phyloP scores from a whole-genome alignment of 2,888 invertebrate genomes.

The Synanthedon vespiformis region DNA sequence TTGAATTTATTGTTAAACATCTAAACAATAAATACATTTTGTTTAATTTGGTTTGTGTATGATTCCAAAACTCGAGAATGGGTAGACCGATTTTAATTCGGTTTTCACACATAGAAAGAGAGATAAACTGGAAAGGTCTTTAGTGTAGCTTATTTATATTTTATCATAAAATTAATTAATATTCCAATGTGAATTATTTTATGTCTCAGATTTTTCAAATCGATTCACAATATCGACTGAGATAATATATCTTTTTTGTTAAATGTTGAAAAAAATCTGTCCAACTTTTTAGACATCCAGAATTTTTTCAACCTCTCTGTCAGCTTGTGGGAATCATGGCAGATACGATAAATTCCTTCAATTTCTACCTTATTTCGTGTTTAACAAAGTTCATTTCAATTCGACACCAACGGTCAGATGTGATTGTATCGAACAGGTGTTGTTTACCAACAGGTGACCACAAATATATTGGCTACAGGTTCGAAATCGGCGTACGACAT shows the following conservation, averaged over 20 bases:
- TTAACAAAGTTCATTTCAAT: constrained; percentile 16
- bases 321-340: neutral
- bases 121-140: too few species aligned
- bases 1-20: too few species aligned
- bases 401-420: constrained; percentile 37
- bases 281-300: neutral
- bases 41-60: too few species aligned
- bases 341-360: neutral
- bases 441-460: constrained; percentile 57
- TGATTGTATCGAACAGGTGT: constrained; percentile 65
- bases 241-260: neutral
- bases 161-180: too few species aligned
- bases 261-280: neutral
- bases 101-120: too few species aligned
- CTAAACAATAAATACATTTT: too few species aligned
- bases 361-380: constrained; percentile 1
- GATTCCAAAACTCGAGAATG: too few species aligned
- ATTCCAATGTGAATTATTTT: too few species aligned
- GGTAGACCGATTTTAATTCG: too few species aligned
- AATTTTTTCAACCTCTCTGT: neutral
- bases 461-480: constrained; percentile 58
- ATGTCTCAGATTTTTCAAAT: too few species aligned
- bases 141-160: too few species aligned
- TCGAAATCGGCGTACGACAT: constrained; percentile 50
- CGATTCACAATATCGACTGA: too few species aligned